phyloP scores from a whole-genome alignment of 2,888 invertebrate species.

The Ophioninae sp. region DNA sequence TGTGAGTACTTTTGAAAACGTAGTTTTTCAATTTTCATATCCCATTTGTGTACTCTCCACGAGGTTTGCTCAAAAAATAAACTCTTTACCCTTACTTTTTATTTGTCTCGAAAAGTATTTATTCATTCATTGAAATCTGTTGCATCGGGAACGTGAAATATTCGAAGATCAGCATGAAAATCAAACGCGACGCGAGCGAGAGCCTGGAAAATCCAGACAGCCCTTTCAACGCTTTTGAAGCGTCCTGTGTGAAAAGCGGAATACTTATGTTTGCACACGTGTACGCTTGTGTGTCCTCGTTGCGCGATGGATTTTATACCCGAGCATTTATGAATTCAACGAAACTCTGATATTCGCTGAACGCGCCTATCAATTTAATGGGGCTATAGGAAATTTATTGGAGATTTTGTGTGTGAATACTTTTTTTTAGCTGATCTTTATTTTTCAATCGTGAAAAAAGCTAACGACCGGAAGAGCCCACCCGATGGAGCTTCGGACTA shows the following conservation, averaged over 20 bases:
- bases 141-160: not conserved
- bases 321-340: not conserved
- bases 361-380: not conserved
- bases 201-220: conserved; percentile 16
- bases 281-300: not conserved
- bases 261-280: not conserved
- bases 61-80: no score
- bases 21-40: no score
- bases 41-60: no score
- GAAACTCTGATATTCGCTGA: not conserved
- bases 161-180: conserved; percentile 28
- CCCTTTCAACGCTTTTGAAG: not conserved
- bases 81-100: no score
- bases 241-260: not conserved
- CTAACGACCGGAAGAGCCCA: no score
- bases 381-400: not conserved
- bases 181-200: conserved; percentile 32
- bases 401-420: not conserved
- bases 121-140: no score
- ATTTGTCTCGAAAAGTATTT: no score
- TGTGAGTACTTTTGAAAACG: no score
- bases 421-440: not conserved
- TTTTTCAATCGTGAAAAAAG: not conserved
- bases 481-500: not conserved
- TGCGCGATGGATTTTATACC: not conserved